Percentiles rank a stretch among this genome's conserved stretches.
phyloP scores from a whole-genome alignment of 1,140 invertebrate species.

The Drosophila repleta region DNA sequence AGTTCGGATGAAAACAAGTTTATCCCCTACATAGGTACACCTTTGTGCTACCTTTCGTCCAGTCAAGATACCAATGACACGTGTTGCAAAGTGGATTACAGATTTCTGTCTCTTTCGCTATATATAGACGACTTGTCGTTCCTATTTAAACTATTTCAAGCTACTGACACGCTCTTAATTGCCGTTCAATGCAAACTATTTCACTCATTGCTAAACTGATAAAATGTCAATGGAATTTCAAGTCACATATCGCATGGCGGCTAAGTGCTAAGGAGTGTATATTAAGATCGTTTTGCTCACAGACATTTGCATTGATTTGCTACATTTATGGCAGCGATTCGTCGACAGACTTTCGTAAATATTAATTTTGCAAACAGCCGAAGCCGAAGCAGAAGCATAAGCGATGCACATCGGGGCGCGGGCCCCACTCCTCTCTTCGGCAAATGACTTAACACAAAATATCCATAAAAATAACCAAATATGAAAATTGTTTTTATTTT shows the following conservation, averaged over 20 bases:
- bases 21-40: no score
- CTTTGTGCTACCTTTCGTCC: no score
- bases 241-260: background rate
- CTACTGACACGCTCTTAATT: background rate
- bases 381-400: constrained; percentile 22
- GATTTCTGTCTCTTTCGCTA: no score
- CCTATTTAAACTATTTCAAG: background rate
- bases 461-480: constrained; percentile 33
- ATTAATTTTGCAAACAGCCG: constrained; percentile 24
- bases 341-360: constrained; percentile 24
- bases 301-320: constrained; percentile 8
- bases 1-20: no score
- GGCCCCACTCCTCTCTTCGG: background rate
- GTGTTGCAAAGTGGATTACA: no score
- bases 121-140: no score
- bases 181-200: background rate
- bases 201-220: background rate
- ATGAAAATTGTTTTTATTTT: constrained; percentile 14
- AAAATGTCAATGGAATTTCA: background rate
- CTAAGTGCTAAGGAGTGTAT: background rate
- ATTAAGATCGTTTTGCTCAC: background rate
- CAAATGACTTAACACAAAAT: constrained; percentile 48
- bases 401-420: background rate
- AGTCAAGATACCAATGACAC: no score
- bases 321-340: constrained; percentile 31